A percentile compares a stretch with the other conserved stretches of the same genome.
phyloP scores from a whole-genome alignment of 2,797 vertebrate species.

The Premnoplex brunnescens region DNA sequence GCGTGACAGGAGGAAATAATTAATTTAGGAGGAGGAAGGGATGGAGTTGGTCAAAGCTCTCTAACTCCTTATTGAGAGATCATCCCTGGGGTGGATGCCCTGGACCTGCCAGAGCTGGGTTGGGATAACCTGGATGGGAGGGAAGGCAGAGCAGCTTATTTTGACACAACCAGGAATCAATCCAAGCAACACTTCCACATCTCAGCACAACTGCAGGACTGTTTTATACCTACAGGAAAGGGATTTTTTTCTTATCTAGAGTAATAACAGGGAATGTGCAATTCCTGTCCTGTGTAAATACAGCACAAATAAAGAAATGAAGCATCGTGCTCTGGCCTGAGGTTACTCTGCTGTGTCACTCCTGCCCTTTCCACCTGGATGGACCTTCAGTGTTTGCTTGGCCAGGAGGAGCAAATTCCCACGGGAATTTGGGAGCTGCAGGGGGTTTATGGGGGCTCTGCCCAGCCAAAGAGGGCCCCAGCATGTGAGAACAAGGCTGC shows the following conservation, averaged over 20 bases:
- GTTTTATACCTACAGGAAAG: slow-evolving; percentile 10
- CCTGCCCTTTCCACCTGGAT: neutral
- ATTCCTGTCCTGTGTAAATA: slow-evolving; percentile 60
- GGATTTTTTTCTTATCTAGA: slow-evolving; percentile 10
- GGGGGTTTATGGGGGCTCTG: neutral
- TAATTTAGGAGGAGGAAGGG: neutral
- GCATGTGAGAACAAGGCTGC: neutral
- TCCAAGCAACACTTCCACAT: neutral
- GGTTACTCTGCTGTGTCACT: neutral
- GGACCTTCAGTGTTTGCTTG: neutral
- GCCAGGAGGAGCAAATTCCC: neutral
- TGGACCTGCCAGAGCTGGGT: neutral
- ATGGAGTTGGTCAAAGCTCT: neutral
- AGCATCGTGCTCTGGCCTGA: neutral
- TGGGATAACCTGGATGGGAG: neutral
- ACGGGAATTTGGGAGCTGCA: neutral
- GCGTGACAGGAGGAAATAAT: neutral
- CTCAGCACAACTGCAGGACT: neutral
- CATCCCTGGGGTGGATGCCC: neutral
- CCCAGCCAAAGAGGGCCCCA: neutral
- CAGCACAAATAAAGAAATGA: slow-evolving; percentile 44
- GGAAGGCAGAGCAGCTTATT: slow-evolving; percentile 25
- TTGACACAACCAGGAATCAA: slow-evolving; percentile 36
- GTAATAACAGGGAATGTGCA: neutral
- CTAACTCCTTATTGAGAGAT: neutral